A percentile compares a stretch with the other conserved stretches of the same genome.
Evolutionary conservation across 2,888 invertebrate species (phyloP).

Genomic region (Oxyteleia sp.): DNA sequence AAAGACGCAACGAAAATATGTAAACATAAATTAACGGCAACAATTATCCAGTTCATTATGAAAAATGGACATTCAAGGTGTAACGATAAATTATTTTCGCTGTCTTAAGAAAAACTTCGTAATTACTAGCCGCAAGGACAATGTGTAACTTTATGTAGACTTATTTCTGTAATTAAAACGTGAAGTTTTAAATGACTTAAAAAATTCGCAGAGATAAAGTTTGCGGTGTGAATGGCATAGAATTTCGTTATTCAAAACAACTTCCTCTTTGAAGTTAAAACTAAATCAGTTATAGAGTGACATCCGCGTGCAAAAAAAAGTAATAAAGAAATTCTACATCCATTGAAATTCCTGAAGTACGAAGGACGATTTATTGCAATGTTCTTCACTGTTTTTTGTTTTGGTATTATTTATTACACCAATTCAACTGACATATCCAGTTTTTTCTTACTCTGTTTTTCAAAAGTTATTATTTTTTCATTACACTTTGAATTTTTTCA

Average conservation of each 20-base stretch:
- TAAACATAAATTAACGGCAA: conserved; percentile 14
- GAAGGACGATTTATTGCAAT: conserved; percentile 57
- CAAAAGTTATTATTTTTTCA: conserved; percentile 43
- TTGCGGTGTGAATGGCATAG: conserved; percentile 50
- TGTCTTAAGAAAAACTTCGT: conserved; percentile 54
- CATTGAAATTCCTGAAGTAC: conserved; percentile 60
- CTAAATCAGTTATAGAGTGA: conserved; percentile 60
- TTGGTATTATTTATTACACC: conserved; percentile 53
- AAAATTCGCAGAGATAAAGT: conserved; percentile 50
- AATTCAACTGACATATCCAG: conserved; percentile 31
- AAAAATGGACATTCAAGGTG: conserved; percentile 41
- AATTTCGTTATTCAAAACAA: conserved; percentile 64
- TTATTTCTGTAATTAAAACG: conserved; percentile 63
- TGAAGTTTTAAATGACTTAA: conserved; percentile 62
- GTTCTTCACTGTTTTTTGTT: conserved; percentile 55
- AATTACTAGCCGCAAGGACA: conserved; percentile 54
- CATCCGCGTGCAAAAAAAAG: conserved; percentile 49
- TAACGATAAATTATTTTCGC: conserved; percentile 49
- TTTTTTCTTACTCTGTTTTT: conserved; percentile 28
- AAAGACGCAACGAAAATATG: conserved; percentile 23
- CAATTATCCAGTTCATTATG: conserved; percentile 48
- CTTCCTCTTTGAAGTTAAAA: conserved; percentile 62
- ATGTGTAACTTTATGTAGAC: conserved; percentile 59
- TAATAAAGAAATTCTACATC: conserved; percentile 51
- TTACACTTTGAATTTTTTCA: conserved; percentile 14